A percentile compares a stretch with the other conserved stretches of the same genome.
Conservation (phyloP, 2,797 vertebrate species). For the Darevskia mixta region DNA sequence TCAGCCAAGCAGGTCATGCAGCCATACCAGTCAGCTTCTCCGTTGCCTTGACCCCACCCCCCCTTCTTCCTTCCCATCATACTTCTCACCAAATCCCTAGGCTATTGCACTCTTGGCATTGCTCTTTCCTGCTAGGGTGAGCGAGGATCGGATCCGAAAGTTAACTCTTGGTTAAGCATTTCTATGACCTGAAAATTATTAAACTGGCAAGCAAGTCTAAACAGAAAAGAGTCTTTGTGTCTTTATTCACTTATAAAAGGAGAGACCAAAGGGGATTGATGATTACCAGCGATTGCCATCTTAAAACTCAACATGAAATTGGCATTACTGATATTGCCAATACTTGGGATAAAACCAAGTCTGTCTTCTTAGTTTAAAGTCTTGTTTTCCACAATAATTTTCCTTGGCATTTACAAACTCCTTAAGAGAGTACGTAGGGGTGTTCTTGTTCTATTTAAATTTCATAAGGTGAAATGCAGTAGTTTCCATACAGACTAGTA, state of each 20-base stretch:
- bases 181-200: background rate
- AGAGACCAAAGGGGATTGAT: background rate
- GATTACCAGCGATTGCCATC: background rate
- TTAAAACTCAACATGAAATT: background rate
- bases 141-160: background rate
- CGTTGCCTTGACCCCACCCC: background rate
- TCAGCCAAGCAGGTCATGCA: background rate
- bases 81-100: background rate
- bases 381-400: background rate
- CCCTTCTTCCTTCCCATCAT: background rate
- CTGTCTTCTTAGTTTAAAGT: background rate
- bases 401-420: background rate
- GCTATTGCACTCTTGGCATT: background rate
- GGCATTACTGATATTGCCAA: background rate
- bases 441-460: background rate
- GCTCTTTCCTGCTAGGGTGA: background rate
- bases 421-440: background rate
- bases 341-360: background rate
- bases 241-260: background rate
- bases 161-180: background rate
- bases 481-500: background rate
- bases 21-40: background rate
- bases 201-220: background rate
- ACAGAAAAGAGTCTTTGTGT: conserved; percentile 5
- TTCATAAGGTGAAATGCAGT: background rate